Percentiles rank a stretch among this genome's conserved stretches.
Conservation (phyloP, 2,113 vertebrate species). For the Grallaria varia region DNA sequence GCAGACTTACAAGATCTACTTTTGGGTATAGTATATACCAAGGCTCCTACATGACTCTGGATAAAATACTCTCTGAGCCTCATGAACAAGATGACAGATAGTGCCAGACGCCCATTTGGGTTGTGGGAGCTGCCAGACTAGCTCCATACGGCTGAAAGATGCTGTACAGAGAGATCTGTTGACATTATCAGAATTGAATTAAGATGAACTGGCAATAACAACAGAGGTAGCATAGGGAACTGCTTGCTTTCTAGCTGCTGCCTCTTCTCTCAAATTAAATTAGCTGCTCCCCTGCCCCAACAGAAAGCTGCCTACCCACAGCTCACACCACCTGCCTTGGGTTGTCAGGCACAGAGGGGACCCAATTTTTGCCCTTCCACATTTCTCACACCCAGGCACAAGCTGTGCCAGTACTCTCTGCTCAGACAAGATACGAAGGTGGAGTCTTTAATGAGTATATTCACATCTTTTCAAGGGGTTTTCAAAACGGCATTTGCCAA, state of each 20-base stretch:
- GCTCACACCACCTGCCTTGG: background rate
- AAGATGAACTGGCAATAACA: conserved; percentile 32
- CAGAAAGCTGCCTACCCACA: background rate
- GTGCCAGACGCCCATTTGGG: background rate
- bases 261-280: background rate
- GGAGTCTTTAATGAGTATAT: background rate
- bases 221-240: background rate
- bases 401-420: background rate
- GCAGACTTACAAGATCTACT: background rate
- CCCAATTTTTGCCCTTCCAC: background rate
- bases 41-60: background rate
- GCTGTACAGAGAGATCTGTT: conserved; percentile 13
- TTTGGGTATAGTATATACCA: background rate
- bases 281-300: background rate
- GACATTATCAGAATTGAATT: conserved; percentile 41
- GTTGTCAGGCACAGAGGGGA: background rate
- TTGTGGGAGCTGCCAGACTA: conserved; percentile 43
- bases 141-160: conserved; percentile 1
- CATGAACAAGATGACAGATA: conserved; percentile 14
- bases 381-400: background rate
- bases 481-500: background rate
- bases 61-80: background rate
- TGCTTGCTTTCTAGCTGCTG: background rate
- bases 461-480: background rate
- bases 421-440: background rate